Evolutionary conservation across 2,888 invertebrate species (phyloP), one percentile per base, ranked within the genome.

Genomic region (Agriopis marginaria): DNA sequence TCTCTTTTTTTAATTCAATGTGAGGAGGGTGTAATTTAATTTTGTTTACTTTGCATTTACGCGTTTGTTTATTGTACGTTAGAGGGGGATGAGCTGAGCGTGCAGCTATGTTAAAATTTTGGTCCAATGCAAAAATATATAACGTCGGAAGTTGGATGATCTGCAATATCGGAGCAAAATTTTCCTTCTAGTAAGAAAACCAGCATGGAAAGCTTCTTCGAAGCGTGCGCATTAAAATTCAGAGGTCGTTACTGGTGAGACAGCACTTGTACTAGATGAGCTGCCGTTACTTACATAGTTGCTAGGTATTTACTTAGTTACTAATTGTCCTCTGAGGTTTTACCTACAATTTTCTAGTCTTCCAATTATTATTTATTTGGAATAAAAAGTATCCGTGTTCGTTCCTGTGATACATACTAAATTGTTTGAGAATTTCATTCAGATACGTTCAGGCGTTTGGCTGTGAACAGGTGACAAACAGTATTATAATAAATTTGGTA

Each of bases 151-250:
- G 39, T 65, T 50, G 58, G 56, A 67, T 67, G 56, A 72, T 66
- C 53, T 60, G 58, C 66, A 68, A 72, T 75, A 70, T 68, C 53
- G 59, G 66, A 68, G 74, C 59, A 60, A 73, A 71, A 53, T 68
- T 73, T 75, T 74, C 73, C 67, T 73, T 72, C 67, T 71, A 62
- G 64, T n/a, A 73, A 72, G 75, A 78, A 78, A 78, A 77, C 75
- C 44, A 55, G 49, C 40, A 58, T 23, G n/a, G 67, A 73, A 55
- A 70, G 76, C 75, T 73, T 77, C 68, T 61, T 62, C 63, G 51
- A 47, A 44, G 73, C 73, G 70, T 72, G 75, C 61, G 73, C 77
- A 81, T 82, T 81, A 79, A 85, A 79, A 84, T 85, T 84, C 47
- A 59, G 11, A 77, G 77, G 76, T 76, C 60, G 76, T 62, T 62